Base-by-base conservation (phyloP, 1,140 invertebrate genomes). In the Littorina saxatilis region DNA sequence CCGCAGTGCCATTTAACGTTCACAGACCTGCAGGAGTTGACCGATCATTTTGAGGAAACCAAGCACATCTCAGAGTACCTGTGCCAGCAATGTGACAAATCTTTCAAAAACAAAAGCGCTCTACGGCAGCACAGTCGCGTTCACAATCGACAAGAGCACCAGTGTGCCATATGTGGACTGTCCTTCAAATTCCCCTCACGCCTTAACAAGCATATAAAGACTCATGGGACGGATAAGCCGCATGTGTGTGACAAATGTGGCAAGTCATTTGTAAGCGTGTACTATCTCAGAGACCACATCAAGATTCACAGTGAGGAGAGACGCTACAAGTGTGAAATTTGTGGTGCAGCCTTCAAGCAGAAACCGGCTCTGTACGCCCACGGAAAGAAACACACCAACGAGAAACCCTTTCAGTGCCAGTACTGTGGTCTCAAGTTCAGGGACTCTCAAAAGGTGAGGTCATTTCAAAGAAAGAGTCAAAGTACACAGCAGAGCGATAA, bases 341-440 rank as follows among this genome's bases (percentile, higher is more conserved):
- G 97, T 91, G 96, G 96, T 0, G 93, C 96, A 84, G 94, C 96
- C 13, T 98, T 97, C 90, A 97, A 97, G 90, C 96, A 97, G 91
- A 93, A 97, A 23, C 96, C 96, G 88, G 96, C 96, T 7, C 91
- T 96, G 75, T 93, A 95, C 11, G 95, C 95, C 83, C 96, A 96
- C 93, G 91, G 96, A n/a, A 94, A 95, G 78, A 94, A 94, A 55
- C 96, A 96, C 89, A 93, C 95, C 50, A 95, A 95, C 9, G 94
- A 94, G 23, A 72, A 75, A 61, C 84, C 84, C 3, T 86, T 80
- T 80, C 35, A 82, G 39, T 87, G 85, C 58, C 70, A 80, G 20
- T 29, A 70, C 23, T 87, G 85, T 37, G 37, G 96, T 63, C 98
- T 98, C 90, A 96, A 96, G 0, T 97, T 97, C 90, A 58, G 37